These are phyloP conservation scores for Cardiocondyla obscurior DNA, from an alignment of 1,140 invertebrate species.

Conservation along the genomic window DNA sequence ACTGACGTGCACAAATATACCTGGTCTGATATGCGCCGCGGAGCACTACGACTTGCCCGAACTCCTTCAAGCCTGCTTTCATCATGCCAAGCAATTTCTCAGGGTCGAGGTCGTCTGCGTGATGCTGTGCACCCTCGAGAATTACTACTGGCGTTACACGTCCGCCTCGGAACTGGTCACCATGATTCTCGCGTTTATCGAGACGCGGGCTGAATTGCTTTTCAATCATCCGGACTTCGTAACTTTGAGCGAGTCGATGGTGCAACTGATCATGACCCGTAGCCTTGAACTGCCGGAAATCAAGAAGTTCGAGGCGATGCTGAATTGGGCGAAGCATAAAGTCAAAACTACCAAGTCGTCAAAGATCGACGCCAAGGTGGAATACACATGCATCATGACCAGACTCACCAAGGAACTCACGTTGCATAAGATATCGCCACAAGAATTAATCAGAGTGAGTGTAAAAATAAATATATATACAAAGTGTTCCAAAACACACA, in stretches of 20 bases:
- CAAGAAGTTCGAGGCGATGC: constrained; percentile 97
- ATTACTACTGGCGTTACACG: constrained; percentile 97
- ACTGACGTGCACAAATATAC: constrained; percentile 95
- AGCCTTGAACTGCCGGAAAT: constrained; percentile 94
- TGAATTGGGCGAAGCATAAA: constrained; percentile 93
- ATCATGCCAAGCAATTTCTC: constrained; percentile 96
- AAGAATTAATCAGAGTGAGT: constrained; percentile 94
- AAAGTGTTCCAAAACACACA: no score
- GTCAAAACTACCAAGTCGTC: constrained; percentile 88
- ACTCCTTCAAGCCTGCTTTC: constrained; percentile 96
- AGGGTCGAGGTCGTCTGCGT: constrained; percentile 95
- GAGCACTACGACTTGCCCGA: constrained; percentile 97
- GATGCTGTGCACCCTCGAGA: constrained; percentile 96
- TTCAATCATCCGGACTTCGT: constrained; percentile 94
- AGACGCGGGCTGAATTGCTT: constrained; percentile 92
- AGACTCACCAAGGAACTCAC: constrained; percentile 94
- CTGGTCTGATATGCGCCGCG: constrained; percentile 95
- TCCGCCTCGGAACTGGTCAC: constrained; percentile 96
- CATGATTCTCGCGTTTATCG: constrained; percentile 96
- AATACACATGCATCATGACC: constrained; percentile 97
- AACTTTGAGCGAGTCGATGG: constrained; percentile 96
- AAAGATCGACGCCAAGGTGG: constrained; percentile 93
- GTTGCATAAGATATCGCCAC: constrained; percentile 95
- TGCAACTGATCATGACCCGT: constrained; percentile 96
- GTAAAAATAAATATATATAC: constrained; percentile 8